A percentile compares a stretch with the other conserved stretches of the same genome.
phyloP scores from a whole-genome alignment of 2,797 vertebrate genomes.

The Neomorphus geoffroyi region DNA sequence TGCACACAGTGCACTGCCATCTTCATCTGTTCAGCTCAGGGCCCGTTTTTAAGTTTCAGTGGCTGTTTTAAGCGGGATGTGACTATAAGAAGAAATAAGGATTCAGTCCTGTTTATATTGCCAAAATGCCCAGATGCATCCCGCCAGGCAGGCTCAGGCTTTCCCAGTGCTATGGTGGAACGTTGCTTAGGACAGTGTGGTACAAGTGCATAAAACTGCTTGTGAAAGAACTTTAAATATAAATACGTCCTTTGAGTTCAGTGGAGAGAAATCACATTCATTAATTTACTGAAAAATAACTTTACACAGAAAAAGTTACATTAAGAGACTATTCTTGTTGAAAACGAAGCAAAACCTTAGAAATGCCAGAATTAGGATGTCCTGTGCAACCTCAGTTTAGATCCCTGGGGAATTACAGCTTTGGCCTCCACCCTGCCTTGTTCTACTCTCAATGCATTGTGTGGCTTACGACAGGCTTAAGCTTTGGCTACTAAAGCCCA shows the following conservation, averaged over 20 bases:
- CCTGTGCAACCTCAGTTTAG: not conserved
- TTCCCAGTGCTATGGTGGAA: not conserved
- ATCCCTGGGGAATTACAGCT: not conserved
- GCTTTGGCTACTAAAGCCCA: not conserved
- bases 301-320: not conserved
- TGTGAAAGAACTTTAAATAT: not conserved
- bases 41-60: not conserved
- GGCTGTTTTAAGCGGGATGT: not conserved
- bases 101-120: not conserved
- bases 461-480: not conserved
- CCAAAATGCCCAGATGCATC: not conserved
- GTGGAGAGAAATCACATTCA: not conserved
- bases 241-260: not conserved
- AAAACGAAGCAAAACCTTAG: not conserved
- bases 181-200: not conserved
- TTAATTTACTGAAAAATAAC: not conserved
- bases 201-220: not conserved
- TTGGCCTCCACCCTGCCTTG: not conserved
- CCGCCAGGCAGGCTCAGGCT: not conserved
- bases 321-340: not conserved
- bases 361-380: not conserved
- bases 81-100: not conserved
- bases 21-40: not conserved
- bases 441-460: fast-evolving
- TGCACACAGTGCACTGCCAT: not conserved